Base-by-base conservation (phyloP, 2,113 vertebrate genomes). In the Pomatostomus ruficeps region DNA sequence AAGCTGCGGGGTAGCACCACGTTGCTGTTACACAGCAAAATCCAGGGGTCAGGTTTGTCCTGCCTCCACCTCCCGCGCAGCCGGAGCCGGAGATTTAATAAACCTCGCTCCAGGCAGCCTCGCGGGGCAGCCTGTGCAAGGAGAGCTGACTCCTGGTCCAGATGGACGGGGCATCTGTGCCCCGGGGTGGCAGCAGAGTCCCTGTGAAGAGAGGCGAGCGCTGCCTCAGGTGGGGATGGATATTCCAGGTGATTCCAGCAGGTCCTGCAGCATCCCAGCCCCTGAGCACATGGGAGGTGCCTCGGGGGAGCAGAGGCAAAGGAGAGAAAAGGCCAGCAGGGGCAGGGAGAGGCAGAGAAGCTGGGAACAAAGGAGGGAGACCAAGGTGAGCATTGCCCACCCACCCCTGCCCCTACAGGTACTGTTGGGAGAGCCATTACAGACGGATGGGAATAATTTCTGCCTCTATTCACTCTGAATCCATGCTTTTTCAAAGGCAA, bases 211-310 rank as follows among this genome's bases (percentile, higher is more conserved):
- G 26, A 10, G 4, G 25, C 0, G 0, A 2, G 21, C 16, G 54
- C 63, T 45, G 66, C 43, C 18, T 9, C 3, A 3, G 48, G 43
- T 4, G 6, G 21, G 21, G 23, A n/a, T 1, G 1, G 54, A 14
- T 1, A 1, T 65, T 66, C n/a, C 7, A 1, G 58, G 13, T 0
- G 0, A 51, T 42, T 72, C 72, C 6, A 1, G 55, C 21, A 48
- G 42, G 38, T 51, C 36, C 62, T 22, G n/a, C 45, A 52, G 45
- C 10, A 38, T 24, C 70, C 10, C 29, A 5, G 1, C 10, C 20
- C 48, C 23, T 23, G 4, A 16, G 57, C 33, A 16, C 3, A 0
- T 0, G 1, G 8, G 13, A 8, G 13, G 9, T 8, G 3, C n/a
- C 62, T n/a, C 42, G 17, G 33, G 42, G 29, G 11, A 45, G 66